Evolutionary conservation across 2,113 vertebrate species (phyloP), one percentile per base, ranked within the genome.

Genomic region (Nothocercus nigrocapillus): DNA sequence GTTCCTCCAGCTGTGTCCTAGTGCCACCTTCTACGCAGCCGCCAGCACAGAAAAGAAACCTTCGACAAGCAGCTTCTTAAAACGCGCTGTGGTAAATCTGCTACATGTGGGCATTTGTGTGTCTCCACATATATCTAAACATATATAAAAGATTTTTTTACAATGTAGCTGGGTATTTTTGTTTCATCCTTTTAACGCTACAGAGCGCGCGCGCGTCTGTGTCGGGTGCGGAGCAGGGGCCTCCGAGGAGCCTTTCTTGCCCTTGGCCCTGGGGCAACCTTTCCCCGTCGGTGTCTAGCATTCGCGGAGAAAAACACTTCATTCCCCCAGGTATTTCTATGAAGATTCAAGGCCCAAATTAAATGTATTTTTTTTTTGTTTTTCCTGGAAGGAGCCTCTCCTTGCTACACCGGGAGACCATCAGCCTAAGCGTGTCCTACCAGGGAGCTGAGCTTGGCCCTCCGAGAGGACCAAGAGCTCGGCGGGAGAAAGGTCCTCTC

Each of bases 1-100:
- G 49, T 22, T 49, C 21, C 49, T 21, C 21, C 11, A 12, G 49
- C 49, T 49, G 21, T 11, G 20, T 49, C 49, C 97, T 96, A 95
- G 94, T 96, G 91, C 96, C 94, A 91, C 86, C 96, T 95, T 94
- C 53, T 67, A 77, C 97, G 97, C 95, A 73, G 96, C 96, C 98
- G 97, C 98, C 98, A 97, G 97, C 98, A 98, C 97, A 98, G 98
- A 97, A 96, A 96, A 97, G 28, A 53, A 97, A 96, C 89, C 83
- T 98, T 97, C 96, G 94, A 88, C 82, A 51, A 93, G 96, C 97
- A 97, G 96, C 98, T 97, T 98, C 97, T 97, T 97, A 97, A 96
- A 96, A 93, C 94, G 96, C 92, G 51, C 9, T 92, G 89, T 27
- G 96, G 88, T 96, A 67, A 97, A 96, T 92, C 97, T 98, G 96